Percentiles rank a stretch among this genome's conserved stretches.
phyloP scores from a whole-genome alignment of 2,113 vertebrate species.

The Oryzias melastigma region DNA sequence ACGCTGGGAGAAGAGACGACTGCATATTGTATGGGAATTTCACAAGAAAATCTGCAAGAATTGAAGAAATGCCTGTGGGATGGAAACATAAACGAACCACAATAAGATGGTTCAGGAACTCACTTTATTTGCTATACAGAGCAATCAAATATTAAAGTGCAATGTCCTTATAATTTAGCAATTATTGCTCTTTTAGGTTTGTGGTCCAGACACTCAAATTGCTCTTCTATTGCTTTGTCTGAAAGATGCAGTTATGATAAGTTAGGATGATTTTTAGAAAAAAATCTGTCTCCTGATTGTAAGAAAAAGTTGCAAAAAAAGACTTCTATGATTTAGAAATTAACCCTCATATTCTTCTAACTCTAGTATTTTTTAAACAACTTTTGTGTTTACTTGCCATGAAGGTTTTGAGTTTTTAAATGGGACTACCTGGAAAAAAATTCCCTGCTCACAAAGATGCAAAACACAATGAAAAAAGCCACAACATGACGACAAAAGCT shows the following conservation, averaged over 20 bases:
- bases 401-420: no score
- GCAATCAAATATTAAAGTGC: constrained; percentile 2
- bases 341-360: no score
- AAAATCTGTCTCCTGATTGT: no score
- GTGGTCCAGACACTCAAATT: constrained; percentile 12
- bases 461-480: no score
- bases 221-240: constrained; percentile 14
- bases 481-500: no score
- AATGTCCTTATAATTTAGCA: constrained; percentile 9
- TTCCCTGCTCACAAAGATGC: no score
- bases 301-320: no score
- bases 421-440: no score
- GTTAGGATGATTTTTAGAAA: neutral
- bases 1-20: neutral
- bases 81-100: neutral
- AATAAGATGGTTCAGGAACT: constrained; percentile 3
- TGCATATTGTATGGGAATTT: neutral
- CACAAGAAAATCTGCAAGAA: neutral
- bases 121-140: constrained; percentile 2
- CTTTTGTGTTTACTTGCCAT: no score
- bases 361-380: no score
- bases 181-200: constrained; percentile 10
- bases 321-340: no score
- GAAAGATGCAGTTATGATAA: constrained; percentile 8
- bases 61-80: neutral